phyloP scores from a whole-genome alignment of 2,113 vertebrate species.

The Polyodon spathula region DNA sequence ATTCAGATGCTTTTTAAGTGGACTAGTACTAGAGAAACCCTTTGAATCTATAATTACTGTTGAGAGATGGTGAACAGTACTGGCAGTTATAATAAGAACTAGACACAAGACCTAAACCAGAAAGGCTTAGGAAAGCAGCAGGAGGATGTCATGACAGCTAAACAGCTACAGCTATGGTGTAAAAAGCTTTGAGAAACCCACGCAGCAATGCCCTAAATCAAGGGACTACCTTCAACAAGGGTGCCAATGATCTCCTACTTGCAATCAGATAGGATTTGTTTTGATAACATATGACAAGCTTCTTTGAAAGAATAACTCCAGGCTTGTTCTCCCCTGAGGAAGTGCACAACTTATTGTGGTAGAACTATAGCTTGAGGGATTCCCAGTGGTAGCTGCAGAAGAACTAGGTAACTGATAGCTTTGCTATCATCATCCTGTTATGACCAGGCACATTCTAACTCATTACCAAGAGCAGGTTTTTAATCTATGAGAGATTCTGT shows the following conservation, averaged over 20 bases:
- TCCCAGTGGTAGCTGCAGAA: conserved; percentile 1
- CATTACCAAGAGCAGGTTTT: neutral
- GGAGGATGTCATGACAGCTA: no score
- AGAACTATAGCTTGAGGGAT: conserved; percentile 9
- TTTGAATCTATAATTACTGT: no score
- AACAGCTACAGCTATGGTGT: no score
- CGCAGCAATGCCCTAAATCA: no score
- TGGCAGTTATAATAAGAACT: no score
- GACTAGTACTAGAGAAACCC: no score
- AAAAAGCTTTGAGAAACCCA: no score
- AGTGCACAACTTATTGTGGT: neutral
- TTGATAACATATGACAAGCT: neutral
- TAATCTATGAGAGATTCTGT: neutral
- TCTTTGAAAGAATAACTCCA: neutral
- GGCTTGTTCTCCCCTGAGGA: neutral
- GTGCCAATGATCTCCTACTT: neutral
- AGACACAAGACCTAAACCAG: no score
- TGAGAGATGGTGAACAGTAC: no score
- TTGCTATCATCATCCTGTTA: neutral
- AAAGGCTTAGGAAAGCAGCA: no score
- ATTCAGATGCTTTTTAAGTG: no score
- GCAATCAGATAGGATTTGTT: neutral
- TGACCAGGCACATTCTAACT: neutral
- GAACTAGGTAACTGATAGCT: conserved; percentile 11
- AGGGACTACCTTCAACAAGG: no score